Base-by-base conservation (phyloP, 2,797 vertebrate genomes). In the Crypturellus tataupa region DNA sequence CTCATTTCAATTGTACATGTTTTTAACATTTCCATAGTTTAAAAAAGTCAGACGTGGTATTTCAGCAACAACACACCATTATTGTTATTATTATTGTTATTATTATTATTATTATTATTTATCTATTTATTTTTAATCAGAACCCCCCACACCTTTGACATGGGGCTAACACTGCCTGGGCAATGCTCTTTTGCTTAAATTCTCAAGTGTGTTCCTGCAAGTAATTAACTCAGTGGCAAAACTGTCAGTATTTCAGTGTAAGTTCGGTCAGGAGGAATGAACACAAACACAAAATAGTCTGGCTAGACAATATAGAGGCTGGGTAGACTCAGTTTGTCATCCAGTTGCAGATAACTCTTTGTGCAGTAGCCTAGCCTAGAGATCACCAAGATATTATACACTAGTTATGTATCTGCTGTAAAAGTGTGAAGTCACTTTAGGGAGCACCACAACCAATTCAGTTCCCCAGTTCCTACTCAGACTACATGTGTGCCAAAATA, bases 301-400 rank as follows among this genome's bases (percentile, higher is more conserved):
- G 39, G 19, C 25, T 47, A 62, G 55, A 25, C 18, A 42, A 69
- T 27, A 31, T 0, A 83, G 18, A 47, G 42, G 42, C n/a, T 78
- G 64, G 29, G 14, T 55, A 87, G 93, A 93, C 69, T 62, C 70
- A 83, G 71, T 72, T 42, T 56, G 40, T 93, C 70, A 85, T 88
- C 47, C 78, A 95, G 62, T 2, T 62, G 31, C n/a, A 95, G 64
- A 64, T 89, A 69, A 92, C 53, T 31, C 44, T 83, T 92, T 81
- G 24, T 15, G 55, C 51, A 69, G 65, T 1, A 11, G n/a, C 62
- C 37, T 44, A 78, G 8, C 39, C 69, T 33, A 90, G 46, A 71
- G 95, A 87, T 42, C 44, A 55, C 12, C 0, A 0, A 13, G 24
- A 15, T 76, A 23, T 80, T 89, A 80, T 77, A 62, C 75, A 20